These are phyloP conservation scores for Gonioctena quinquepunctata DNA, from an alignment of 1,140 invertebrate genomes.

Conservation along the genomic window DNA sequence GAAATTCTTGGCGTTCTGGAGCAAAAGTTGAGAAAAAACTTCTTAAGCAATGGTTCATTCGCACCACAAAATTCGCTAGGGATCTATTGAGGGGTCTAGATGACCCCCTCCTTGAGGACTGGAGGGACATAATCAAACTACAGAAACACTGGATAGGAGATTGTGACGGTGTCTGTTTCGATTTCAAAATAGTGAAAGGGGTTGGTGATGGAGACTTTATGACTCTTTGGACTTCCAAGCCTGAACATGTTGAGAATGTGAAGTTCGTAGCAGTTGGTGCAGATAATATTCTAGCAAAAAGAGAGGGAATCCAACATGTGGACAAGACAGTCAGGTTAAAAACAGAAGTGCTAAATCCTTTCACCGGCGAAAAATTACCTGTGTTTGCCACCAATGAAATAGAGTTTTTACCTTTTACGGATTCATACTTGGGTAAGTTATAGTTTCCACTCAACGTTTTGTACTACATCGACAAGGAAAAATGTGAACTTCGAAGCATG, in stretches of 20 bases:
- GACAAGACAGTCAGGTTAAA: slow-evolving; percentile 52
- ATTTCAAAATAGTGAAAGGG: slow-evolving; percentile 61
- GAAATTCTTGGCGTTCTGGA: slow-evolving; percentile 92
- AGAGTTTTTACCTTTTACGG: slow-evolving; percentile 64
- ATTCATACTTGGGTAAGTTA: slow-evolving; percentile 73
- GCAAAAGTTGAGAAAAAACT: slow-evolving; percentile 89
- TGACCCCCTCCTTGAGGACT: slow-evolving; percentile 70
- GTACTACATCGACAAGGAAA: too few species aligned
- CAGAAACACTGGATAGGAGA: slow-evolving; percentile 97
- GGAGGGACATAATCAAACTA: slow-evolving; percentile 85
- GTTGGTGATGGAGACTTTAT: slow-evolving; percentile 56
- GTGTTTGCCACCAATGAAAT: slow-evolving; percentile 71
- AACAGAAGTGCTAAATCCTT: slow-evolving; percentile 72
- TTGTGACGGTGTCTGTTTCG: slow-evolving; percentile 79
- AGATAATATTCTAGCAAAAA: slow-evolving; percentile 59
- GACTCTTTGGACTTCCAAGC: slow-evolving; percentile 76
- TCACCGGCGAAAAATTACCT: slow-evolving; percentile 70
- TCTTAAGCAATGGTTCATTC: slow-evolving; percentile 94
- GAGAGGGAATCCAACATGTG: slow-evolving; percentile 40
- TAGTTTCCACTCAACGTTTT: too few species aligned
- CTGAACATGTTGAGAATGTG: slow-evolving; percentile 74
- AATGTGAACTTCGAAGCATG: too few species aligned
- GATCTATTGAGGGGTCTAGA: slow-evolving; percentile 75
- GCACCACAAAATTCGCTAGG: slow-evolving; percentile 87
- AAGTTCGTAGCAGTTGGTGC: slow-evolving; percentile 66